Base-by-base conservation (phyloP, 1,140 invertebrate species). In the Steinernema feltiae region DNA sequence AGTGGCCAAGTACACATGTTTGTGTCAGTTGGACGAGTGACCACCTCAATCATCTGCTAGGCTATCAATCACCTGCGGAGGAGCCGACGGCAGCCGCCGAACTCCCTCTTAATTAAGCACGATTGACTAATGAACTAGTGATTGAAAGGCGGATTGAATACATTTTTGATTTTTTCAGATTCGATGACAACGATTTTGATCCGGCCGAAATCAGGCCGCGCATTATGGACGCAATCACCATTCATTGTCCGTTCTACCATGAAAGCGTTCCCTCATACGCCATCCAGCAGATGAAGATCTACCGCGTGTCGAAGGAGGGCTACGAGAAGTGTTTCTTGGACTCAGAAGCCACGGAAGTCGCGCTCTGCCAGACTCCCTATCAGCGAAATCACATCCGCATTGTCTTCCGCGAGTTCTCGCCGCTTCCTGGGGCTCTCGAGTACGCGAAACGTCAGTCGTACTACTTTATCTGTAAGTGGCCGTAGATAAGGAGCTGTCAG, bases 381-480 rank as follows among this genome's bases (percentile, higher is more conserved):
- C 70, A 71, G 70, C 12, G 29, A 53, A 35, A 32, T 21, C 46
- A 32, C 21, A 71, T 71, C 70, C 32, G 70, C 70, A 71, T 71
- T n/a, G 70, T 71, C 70, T 71, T 71, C 24, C 70, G 70, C 12
- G 70, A 53, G 32, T 71, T 71, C 70, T 35, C 70, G 32, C 70
- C 70, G 3, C 46, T 71, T 21, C 70, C 70, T 3, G 70, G 70
- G 3, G 70, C 32, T 3, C 70, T 71, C 32, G 70, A 71, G 70
- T 71, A 35, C 46, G 32, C 46, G 12, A 32, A 32, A n/a, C 32
- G 29, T 35, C 70, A 71, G 70, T 35, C 32, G 12, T 71, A 71
- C 24, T 71, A 71, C 70, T 71, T 71, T 30, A 71, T 71, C 70
- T 35, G 70, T 71, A 53, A 71, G 70, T 30, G 70, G 21, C n/a